phyloP scores from a whole-genome alignment of 2,888 invertebrate genomes.

The Megamerina dolium region DNA sequence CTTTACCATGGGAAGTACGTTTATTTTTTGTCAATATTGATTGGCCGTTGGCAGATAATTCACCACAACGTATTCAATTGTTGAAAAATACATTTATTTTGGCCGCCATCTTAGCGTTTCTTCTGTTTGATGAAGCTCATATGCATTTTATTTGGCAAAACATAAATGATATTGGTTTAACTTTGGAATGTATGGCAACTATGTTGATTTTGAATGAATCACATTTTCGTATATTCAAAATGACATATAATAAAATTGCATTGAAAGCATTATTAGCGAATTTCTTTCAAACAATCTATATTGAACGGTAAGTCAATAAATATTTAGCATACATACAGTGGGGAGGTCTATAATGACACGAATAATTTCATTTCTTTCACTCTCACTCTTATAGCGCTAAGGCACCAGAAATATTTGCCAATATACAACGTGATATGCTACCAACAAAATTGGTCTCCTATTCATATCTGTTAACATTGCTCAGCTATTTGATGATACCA shows the following conservation, averaged over 20 bases:
- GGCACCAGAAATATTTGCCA: slow-evolving; percentile 18
- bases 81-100: slow-evolving; percentile 12
- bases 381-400: slow-evolving; percentile 13
- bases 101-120: slow-evolving; percentile 15
- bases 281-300: slow-evolving; percentile 32
- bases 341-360: not conserved
- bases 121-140: slow-evolving; percentile 17
- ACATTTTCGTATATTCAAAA: slow-evolving; percentile 19
- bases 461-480: slow-evolving; percentile 27
- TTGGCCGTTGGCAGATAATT: slow-evolving; percentile 19
- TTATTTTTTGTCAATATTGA: slow-evolving; percentile 16
- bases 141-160: slow-evolving; percentile 17
- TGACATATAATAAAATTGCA: slow-evolving; percentile 12
- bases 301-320: slow-evolving; percentile 25
- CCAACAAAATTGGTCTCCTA: slow-evolving; percentile 28
- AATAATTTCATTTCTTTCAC: not conserved
- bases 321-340: not conserved
- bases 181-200: slow-evolving; percentile 16
- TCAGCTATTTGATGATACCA: slow-evolving; percentile 26
- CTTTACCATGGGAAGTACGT: slow-evolving; percentile 20
- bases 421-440: slow-evolving; percentile 28
- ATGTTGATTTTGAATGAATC: slow-evolving; percentile 21
- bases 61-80: slow-evolving; percentile 4
- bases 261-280: slow-evolving; percentile 30
- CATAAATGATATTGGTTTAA: slow-evolving; percentile 16